These are phyloP conservation scores for Ernsta delagoae DNA, from an alignment of 2,888 invertebrate species.

Conservation along the genomic window DNA sequence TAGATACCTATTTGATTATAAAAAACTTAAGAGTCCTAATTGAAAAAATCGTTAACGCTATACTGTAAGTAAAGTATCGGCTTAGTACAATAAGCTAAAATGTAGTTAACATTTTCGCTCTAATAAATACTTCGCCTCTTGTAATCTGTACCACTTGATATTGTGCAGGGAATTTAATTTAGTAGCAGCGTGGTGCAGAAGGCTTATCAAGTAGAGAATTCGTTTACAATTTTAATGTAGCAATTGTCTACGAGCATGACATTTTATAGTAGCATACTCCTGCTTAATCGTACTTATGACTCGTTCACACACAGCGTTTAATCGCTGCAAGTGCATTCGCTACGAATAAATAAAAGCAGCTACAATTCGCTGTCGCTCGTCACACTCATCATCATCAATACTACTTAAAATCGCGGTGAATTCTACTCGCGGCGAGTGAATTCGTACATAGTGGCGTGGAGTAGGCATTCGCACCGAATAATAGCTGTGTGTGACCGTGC, in stretches of 20 bases:
- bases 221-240: conserved; percentile 20
- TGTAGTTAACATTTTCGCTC: neutral
- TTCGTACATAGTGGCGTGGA: too few relatives aligned
- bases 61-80: neutral
- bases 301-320: too few relatives aligned
- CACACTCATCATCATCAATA: too few relatives aligned
- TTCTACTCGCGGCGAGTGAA: too few relatives aligned
- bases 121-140: neutral
- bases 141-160: conserved; percentile 3
- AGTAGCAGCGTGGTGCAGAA: neutral
- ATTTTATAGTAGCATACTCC: conserved; percentile 11
- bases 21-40: too few relatives aligned
- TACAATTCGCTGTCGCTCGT: too few relatives aligned
- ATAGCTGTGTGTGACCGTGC: too few relatives aligned
- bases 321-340: too few relatives aligned
- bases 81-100: neutral
- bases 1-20: too few relatives aligned
- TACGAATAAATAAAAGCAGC: too few relatives aligned
- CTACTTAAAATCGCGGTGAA: too few relatives aligned
- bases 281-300: conserved; percentile 15
- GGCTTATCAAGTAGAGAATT: conserved; percentile 9
- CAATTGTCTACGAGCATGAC: conserved; percentile 15
- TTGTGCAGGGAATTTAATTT: conserved; percentile 10
- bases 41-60: neutral
- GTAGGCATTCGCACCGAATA: too few relatives aligned